phyloP scores from a whole-genome alignment of 2,113 vertebrate species.

The Polyodon spathula region DNA sequence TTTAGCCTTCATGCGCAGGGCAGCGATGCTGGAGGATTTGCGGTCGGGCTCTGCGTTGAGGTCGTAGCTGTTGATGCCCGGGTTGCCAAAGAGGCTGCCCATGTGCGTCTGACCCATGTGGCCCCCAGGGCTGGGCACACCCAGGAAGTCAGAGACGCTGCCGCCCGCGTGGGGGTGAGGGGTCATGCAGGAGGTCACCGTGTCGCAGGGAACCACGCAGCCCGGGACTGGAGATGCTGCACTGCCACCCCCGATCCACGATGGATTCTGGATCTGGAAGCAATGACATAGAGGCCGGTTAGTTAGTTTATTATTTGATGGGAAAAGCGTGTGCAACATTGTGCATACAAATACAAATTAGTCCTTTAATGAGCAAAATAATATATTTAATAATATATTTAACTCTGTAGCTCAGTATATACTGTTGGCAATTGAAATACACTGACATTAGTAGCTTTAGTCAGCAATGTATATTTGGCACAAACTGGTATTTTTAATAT shows the following conservation, averaged over 20 bases:
- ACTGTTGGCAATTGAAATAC: too few relatives aligned
- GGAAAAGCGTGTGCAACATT: background rate
- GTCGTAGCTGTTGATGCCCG: constrained; percentile 86
- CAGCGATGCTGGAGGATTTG: constrained; percentile 94
- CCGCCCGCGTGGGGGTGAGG: constrained; percentile 82
- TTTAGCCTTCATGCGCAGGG: constrained; percentile 96
- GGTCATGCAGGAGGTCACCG: constrained; percentile 89
- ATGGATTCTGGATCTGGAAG: constrained; percentile 92
- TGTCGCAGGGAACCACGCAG: constrained; percentile 90
- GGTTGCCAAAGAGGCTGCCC: constrained; percentile 79
- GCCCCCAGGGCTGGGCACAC: constrained; percentile 63
- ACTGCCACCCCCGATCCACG: constrained; percentile 83
- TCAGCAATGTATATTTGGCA: too few relatives aligned
- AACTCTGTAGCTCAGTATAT: too few relatives aligned
- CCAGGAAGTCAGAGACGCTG: constrained; percentile 83
- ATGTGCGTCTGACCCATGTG: constrained; percentile 92
- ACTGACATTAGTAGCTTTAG: too few relatives aligned
- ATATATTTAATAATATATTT: too few relatives aligned
- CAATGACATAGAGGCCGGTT: background rate
- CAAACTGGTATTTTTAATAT: too few relatives aligned
- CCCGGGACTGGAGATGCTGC: constrained; percentile 82
- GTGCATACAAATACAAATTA: too few relatives aligned
- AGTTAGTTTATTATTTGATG: background rate
- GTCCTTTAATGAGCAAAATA: too few relatives aligned
- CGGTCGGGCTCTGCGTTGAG: constrained; percentile 91